These are phyloP conservation scores for Chrysodeixis includens DNA, from an alignment of 2,888 invertebrate genomes.

Conservation along the genomic window DNA sequence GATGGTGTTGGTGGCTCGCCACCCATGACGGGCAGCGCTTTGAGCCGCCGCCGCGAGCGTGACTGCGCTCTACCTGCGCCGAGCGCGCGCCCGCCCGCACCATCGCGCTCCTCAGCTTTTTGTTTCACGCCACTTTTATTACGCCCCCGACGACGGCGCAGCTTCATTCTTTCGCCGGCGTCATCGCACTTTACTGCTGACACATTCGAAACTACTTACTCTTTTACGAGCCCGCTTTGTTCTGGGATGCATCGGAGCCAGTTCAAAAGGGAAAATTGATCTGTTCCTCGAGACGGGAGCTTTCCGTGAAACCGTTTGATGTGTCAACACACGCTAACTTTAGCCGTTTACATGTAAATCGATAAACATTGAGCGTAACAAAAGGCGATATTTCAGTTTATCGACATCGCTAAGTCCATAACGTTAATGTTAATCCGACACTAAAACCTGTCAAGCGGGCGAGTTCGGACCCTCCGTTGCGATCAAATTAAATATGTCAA, in stretches of 20 bases:
- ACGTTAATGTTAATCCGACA: slow-evolving; percentile 86
- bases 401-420: slow-evolving; percentile 79
- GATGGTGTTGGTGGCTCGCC: slow-evolving; percentile 88
- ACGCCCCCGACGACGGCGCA: slow-evolving; percentile 77
- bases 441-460: slow-evolving; percentile 88
- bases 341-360: slow-evolving; percentile 65
- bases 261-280: slow-evolving; percentile 85
- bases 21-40: slow-evolving; percentile 88
- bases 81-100: slow-evolving; percentile 67
- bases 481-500: slow-evolving; percentile 90
- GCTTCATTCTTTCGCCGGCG: slow-evolving; percentile 74
- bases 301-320: slow-evolving; percentile 79
- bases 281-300: slow-evolving; percentile 68
- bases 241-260: slow-evolving; percentile 70
- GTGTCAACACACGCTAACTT: slow-evolving; percentile 72
- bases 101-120: slow-evolving; percentile 75
- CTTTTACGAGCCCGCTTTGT: slow-evolving; percentile 84
- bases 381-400: slow-evolving; percentile 73
- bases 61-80: slow-evolving; percentile 65
- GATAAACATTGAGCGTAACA: slow-evolving; percentile 66
- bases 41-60: slow-evolving; percentile 76
- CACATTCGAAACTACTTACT: slow-evolving; percentile 85
- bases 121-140: slow-evolving; percentile 87
- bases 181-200: slow-evolving; percentile 82
- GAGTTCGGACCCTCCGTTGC: slow-evolving; percentile 83